Evolutionary conservation across 1,140 invertebrate species (phyloP).

Genomic region (Aphaenogaster ashmeadi): DNA sequence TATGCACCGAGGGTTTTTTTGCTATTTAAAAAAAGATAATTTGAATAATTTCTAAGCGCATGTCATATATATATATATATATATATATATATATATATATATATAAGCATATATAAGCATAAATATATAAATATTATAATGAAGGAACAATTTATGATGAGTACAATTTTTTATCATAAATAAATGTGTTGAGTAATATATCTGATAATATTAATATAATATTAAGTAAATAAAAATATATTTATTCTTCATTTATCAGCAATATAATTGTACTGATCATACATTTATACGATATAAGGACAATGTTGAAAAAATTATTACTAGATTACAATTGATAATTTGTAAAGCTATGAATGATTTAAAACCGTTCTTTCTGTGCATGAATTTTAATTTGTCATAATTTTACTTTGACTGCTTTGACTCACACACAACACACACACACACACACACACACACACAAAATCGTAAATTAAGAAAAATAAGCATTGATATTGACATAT

Average conservation of each 20-base stretch:
- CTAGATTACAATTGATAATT: neutral
- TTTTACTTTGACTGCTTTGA: neutral
- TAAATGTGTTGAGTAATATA: neutral
- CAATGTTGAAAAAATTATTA: neutral
- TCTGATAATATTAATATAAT: neutral
- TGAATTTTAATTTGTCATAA: neutral
- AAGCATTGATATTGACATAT: neutral
- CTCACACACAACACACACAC: neutral
- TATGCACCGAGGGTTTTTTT: neutral
- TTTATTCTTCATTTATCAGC: neutral
- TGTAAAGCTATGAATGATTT: constrained; percentile 8
- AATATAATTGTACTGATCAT: neutral
- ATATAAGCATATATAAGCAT: neutral
- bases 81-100: neutral
- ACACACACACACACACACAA: neutral
- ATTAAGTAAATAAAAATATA: constrained; percentile 1
- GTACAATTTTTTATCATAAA: neutral
- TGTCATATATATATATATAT: neutral
- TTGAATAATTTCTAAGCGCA: neutral
- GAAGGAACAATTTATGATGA: neutral
- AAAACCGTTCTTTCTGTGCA: no score
- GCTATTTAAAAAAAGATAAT: neutral
- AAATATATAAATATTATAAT: neutral
- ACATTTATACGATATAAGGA: neutral
- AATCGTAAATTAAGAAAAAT: neutral